These are phyloP conservation scores for Amphibalanus amphitrite DNA, from an alignment of 1,140 invertebrate genomes.

Conservation along the genomic window DNA sequence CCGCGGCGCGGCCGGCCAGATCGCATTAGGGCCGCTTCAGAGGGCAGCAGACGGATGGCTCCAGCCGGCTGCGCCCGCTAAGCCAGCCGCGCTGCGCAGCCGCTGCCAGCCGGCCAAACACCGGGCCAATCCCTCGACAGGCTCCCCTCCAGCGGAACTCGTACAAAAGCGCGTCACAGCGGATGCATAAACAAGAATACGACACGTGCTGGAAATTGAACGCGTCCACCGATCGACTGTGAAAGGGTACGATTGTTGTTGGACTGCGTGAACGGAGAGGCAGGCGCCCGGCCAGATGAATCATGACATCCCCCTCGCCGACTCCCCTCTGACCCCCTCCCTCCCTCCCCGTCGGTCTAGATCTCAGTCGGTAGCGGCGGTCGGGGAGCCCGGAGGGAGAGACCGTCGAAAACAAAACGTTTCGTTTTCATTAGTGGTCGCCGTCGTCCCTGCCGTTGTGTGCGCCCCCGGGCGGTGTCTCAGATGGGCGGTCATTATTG, in stretches of 20 bases:
- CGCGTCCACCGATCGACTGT: not conserved
- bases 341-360: too few relatives aligned
- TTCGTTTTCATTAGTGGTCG: not conserved
- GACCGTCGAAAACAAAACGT: not conserved
- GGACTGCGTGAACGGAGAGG: not conserved
- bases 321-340: too few relatives aligned
- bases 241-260: not conserved
- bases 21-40: not conserved
- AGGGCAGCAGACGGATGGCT: not conserved
- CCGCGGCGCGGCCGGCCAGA: not conserved
- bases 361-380: too few relatives aligned
- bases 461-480: too few relatives aligned
- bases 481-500: too few relatives aligned
- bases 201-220: not conserved
- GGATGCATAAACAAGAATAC: not conserved
- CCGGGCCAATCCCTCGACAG: not conserved
- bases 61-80: not conserved
- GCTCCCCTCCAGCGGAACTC: not conserved
- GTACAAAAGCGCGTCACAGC: not conserved
- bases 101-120: not conserved
- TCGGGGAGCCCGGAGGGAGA: not conserved
- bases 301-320: not conserved
- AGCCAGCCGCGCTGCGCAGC: too few relatives aligned
- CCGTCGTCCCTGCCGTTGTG: too few relatives aligned
- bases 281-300: not conserved